Conservation (phyloP, 2,888 invertebrate species). For the Tyria jacobaeae region DNA sequence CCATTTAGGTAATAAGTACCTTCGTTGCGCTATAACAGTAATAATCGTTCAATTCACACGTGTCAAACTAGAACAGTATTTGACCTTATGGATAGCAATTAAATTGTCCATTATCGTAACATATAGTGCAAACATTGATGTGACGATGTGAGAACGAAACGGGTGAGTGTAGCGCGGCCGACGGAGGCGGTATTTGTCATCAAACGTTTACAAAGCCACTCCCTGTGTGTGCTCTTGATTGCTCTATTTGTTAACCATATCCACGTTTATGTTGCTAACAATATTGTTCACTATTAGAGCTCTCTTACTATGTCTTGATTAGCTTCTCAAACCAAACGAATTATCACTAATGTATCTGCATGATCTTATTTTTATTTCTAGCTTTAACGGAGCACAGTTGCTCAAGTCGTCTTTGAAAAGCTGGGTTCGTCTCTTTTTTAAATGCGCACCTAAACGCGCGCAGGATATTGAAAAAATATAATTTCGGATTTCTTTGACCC, state of each 20-base stretch:
- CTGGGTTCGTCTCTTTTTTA: not conserved
- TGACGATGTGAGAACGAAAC: slow-evolving; percentile 57
- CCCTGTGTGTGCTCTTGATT: slow-evolving; percentile 69
- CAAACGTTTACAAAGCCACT: slow-evolving; percentile 75
- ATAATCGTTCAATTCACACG: slow-evolving; percentile 33
- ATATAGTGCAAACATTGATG: slow-evolving; percentile 67
- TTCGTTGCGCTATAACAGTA: slow-evolving; percentile 4
- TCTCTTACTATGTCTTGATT: not conserved
- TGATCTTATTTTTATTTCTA: too few species aligned
- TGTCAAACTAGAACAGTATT: slow-evolving; percentile 57
- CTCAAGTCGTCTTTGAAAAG: not conserved
- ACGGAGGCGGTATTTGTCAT: slow-evolving; percentile 56
- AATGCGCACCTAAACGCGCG: too few species aligned
- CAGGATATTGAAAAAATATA: too few species aligned
- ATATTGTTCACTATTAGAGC: slow-evolving; percentile 15
- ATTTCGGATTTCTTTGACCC: too few species aligned
- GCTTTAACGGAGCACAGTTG: not conserved
- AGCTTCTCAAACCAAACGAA: not conserved
- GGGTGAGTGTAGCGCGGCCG: slow-evolving; percentile 29
- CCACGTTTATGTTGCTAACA: slow-evolving; percentile 41
- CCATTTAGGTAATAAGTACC: not conserved
- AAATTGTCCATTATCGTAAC: slow-evolving; percentile 78
- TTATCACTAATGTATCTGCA: not conserved
- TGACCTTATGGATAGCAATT: slow-evolving; percentile 72
- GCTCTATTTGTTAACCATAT: slow-evolving; percentile 62